Evolutionary conservation across 2,113 vertebrate genomes (phyloP).

Genomic region (Corydoras sp.): DNA sequence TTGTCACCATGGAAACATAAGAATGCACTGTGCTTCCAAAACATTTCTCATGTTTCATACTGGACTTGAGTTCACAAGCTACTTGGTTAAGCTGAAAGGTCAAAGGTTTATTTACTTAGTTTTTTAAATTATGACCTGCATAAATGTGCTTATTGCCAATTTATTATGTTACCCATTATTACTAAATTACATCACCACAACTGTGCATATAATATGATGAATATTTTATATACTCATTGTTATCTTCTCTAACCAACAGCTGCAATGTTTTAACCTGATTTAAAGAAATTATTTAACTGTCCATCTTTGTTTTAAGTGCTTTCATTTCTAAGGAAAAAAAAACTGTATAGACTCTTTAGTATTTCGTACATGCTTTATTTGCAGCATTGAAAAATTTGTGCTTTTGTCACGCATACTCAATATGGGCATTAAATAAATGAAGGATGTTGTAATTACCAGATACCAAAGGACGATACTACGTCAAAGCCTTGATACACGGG

Average conservation of each 20-base stretch:
- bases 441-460: constrained; percentile 9
- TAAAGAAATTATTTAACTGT: constrained; percentile 8
- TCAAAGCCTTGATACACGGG: constrained; percentile 13
- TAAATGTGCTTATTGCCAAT: constrained; percentile 19
- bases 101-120: not conserved
- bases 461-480: constrained; percentile 21
- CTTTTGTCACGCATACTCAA: constrained; percentile 15
- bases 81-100: constrained; percentile 2
- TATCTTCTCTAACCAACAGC: not conserved
- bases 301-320: constrained; percentile 3
- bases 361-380: constrained; percentile 27
- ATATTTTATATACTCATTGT: not conserved
- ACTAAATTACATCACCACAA: not conserved
- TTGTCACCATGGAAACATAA: constrained; percentile 43
- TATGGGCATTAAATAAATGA: constrained; percentile 18
- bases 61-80: constrained; percentile 14
- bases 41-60: constrained; percentile 11
- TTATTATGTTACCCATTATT: constrained; percentile 5
- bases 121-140: not conserved
- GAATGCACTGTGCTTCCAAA: constrained; percentile 16
- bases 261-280: constrained; percentile 16
- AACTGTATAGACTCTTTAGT: not conserved
- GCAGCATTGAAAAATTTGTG: constrained; percentile 18
- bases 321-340: not conserved
- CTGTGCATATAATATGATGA: constrained; percentile 13